phyloP scores from a whole-genome alignment of 2,113 vertebrate species.

The Takifugu bimaculatus region DNA sequence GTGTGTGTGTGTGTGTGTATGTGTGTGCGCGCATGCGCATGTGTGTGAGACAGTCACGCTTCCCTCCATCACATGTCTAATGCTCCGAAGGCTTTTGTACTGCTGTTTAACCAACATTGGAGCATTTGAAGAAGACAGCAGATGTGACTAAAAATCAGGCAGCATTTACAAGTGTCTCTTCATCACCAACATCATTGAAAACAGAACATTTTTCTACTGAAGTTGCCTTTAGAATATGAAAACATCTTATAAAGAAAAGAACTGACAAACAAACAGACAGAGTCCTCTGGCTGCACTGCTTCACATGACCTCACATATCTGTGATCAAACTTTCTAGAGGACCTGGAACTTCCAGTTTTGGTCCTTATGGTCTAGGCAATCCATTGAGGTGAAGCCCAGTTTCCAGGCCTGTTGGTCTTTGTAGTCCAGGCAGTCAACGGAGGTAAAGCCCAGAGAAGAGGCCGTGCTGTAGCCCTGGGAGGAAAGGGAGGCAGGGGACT shows the following conservation, averaged over 20 bases:
- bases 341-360: slow-evolving; percentile 88
- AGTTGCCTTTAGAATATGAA: slow-evolving; percentile 35
- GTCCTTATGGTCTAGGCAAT: slow-evolving; percentile 86
- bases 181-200: slow-evolving; percentile 14
- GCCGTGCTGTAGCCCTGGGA: slow-evolving; percentile 79
- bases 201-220: slow-evolving; percentile 28
- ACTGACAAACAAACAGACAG: slow-evolving; percentile 30
- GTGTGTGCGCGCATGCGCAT: not conserved
- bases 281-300: slow-evolving; percentile 18
- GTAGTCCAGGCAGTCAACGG: slow-evolving; percentile 85
- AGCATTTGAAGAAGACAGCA: slow-evolving; percentile 13
- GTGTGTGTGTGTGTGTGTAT: slow-evolving; percentile 3
- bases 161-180: slow-evolving; percentile 13
- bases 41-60: not conserved
- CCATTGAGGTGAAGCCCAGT: slow-evolving; percentile 81
- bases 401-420: slow-evolving; percentile 85
- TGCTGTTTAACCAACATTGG: not conserved
- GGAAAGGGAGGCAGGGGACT: slow-evolving; percentile 78
- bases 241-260: slow-evolving; percentile 42
- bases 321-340: slow-evolving; percentile 64
- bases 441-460: slow-evolving; percentile 78
- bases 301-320: slow-evolving; percentile 24
- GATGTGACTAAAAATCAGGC: slow-evolving; percentile 20
- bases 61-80: slow-evolving; percentile 12
- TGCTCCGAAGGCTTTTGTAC: slow-evolving; percentile 41